Conservation (phyloP, 2,797 vertebrate species). For the Pogonophryne albipinna region DNA sequence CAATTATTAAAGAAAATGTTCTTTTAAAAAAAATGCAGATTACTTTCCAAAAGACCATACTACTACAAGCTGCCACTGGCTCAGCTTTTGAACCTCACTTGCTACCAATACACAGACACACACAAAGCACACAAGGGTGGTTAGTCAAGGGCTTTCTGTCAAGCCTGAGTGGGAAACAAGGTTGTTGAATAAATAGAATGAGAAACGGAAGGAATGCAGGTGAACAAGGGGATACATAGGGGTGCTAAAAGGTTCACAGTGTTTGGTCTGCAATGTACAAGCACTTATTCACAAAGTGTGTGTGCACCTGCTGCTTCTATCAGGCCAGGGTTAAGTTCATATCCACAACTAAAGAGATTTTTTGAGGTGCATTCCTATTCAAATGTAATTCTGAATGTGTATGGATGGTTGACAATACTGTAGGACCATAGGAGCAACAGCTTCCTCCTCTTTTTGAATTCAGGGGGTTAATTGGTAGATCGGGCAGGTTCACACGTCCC, state of each 20-base stretch:
- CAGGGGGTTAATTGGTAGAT: background rate
- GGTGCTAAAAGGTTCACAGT: conserved; percentile 68
- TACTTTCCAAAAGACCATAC: too few species aligned
- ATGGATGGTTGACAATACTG: background rate
- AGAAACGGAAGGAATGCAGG: conserved; percentile 18
- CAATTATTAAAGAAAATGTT: too few species aligned
- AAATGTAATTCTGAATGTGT: background rate
- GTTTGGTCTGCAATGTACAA: conserved; percentile 38
- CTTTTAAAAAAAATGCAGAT: too few species aligned
- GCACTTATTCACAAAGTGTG: conserved; percentile 43
- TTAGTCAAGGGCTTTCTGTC: conserved; percentile 40
- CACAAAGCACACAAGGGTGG: conserved; percentile 12
- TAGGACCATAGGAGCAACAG: background rate
- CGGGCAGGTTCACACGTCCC: conserved; percentile 7
- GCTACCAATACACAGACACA: background rate
- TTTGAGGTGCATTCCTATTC: background rate
- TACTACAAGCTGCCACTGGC: too few species aligned
- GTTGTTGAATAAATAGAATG: conserved; percentile 25
- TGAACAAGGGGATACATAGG: conserved; percentile 23
- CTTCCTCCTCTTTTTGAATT: background rate
- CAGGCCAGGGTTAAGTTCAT: conserved; percentile 3
- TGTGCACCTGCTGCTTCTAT: conserved; percentile 45
- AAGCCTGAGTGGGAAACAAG: conserved; percentile 11
- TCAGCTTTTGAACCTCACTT: too few species aligned
- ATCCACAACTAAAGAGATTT: background rate